Conservation (phyloP, 2,888 invertebrate species). For the Aporophyla lueneburgensis region DNA sequence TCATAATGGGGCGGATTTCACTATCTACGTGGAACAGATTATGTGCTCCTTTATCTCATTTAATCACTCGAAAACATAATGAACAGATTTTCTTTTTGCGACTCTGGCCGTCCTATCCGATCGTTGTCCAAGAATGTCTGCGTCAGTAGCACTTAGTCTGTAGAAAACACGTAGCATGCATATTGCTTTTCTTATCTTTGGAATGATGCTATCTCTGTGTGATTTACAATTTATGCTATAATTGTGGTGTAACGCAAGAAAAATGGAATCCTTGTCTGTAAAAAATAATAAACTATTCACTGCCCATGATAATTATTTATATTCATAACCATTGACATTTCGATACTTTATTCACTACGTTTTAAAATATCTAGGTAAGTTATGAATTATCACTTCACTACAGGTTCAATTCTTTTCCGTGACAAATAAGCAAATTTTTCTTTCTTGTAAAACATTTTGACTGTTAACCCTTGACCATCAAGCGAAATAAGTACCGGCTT, state of each 20-base stretch:
- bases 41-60: slow-evolving; percentile 59
- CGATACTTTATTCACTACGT: background rate
- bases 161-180: slow-evolving; percentile 18
- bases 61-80: slow-evolving; percentile 61
- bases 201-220: slow-evolving; percentile 37
- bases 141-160: slow-evolving; percentile 13
- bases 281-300: background rate
- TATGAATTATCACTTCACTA: background rate
- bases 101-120: slow-evolving; percentile 8
- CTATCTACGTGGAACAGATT: slow-evolving; percentile 76
- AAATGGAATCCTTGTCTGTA: slow-evolving; percentile 5
- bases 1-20: slow-evolving; percentile 79
- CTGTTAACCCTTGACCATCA: background rate
- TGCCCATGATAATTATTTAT: background rate
- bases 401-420: too few species aligned
- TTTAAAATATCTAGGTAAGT: too few species aligned
- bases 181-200: slow-evolving; percentile 38
- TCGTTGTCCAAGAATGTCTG: slow-evolving; percentile 25
- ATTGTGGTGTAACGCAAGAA: slow-evolving; percentile 4
- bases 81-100: slow-evolving; percentile 45
- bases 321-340: background rate
- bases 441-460: too few species aligned
- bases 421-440: too few species aligned
- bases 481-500: background rate
- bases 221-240: slow-evolving; percentile 28